Evolutionary conservation across 1,140 invertebrate species (phyloP), one percentile per base, ranked within the genome.

Genomic region (Pararge aegeria): DNA sequence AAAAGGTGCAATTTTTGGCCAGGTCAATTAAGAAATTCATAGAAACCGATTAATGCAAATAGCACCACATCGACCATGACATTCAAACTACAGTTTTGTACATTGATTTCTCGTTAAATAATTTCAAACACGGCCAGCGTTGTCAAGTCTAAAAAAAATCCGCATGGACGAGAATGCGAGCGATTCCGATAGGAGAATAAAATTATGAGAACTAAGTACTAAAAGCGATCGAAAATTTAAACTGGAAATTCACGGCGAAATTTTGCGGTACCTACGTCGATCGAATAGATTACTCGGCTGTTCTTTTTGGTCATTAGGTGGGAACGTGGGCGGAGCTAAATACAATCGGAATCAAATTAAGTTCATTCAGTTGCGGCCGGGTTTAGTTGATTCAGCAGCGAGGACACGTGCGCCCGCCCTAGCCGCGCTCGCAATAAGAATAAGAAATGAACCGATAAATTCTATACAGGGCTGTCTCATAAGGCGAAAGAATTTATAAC

Each of bases 261-360:
- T 16, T 48, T 49, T 49, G 46, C n/a, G 46, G 46, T 13, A 49
- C 42, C 38, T 49, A 49, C 24, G 21, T 37, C 51, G 27, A 55
- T 50, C 38, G 50, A 55, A 37, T 18, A 21, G 27, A 83, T 78
- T 76, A 78, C 75, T 64, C 61, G 63, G 71, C 66, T 75, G 66
- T 75, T 75, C 75, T 79, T 88, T 80, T 71, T 70, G 77, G 73
- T 79, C 77, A 88, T 88, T 85, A 85, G 79, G 70, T 79, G 74
- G 68, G 69, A 77, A 62, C 73, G 76, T 71, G 66, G 77, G 79
- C 70, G 76, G 73, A 73, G 76, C 78, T 84, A 75, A 86, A 83
- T 83, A 87, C 83, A 88, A 86, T 87, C 70, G 83, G 75, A 83
- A 87, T 85, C 82, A 76, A 87, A 88, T 88, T 87, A 84, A 86